phyloP scores from a whole-genome alignment of 2,113 vertebrate genomes.

The Oryctolagus cuniculus region mOryCun1.1 NC_091432.1:199427501-199428000 shows the following conservation, averaged over 20 bases:
- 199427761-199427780: neutral
- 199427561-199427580: no score
- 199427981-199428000: neutral
- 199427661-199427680: neutral
- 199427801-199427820: neutral
- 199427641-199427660: no score
- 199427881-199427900: constrained; percentile 16
- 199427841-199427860: neutral
- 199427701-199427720: neutral
- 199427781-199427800: constrained; percentile 3
- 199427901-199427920: neutral
- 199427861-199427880: constrained; percentile 51
- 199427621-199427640: no score
- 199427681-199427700: constrained; percentile 46
- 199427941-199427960: neutral
- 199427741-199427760: neutral
- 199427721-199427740: neutral
- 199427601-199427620: no score
- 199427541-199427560: no score
- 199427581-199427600: no score
- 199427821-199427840: constrained; percentile 1
- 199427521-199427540: no score
- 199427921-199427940: constrained; percentile 12
- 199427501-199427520: no score
- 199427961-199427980: neutral